A percentile compares a stretch with the other conserved stretches of the same genome.
Evolutionary conservation across 2,888 invertebrate species (phyloP).

Genomic region (Dryobota labecula): DNA sequence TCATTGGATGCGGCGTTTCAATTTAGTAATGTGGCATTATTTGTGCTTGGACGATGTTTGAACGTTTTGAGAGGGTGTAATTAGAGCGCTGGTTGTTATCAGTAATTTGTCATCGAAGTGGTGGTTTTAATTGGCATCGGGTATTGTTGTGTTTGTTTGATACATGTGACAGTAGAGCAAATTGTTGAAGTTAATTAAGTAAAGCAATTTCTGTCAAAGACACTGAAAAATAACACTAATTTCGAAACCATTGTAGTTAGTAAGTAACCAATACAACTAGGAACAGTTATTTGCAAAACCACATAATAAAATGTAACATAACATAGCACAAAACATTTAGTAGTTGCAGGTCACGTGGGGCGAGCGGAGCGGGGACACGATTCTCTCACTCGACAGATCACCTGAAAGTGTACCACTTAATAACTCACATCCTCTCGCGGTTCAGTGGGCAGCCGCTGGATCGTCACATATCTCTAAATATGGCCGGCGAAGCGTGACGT

Average conservation of each 20-base stretch:
- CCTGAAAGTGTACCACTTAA: constrained; percentile 90
- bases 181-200: neutral
- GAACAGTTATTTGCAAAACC: neutral
- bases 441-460: constrained; percentile 89
- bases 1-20: constrained; percentile 77
- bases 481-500: constrained; percentile 84
- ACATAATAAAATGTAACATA: constrained; percentile 5
- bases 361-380: constrained; percentile 75
- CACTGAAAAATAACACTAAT: neutral
- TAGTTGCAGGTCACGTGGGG: constrained; percentile 64
- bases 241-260: neutral
- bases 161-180: neutral
- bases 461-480: constrained; percentile 90
- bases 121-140: neutral
- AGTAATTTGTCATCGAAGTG: neutral
- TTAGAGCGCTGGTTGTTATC: constrained; percentile 1
- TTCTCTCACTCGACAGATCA: constrained; percentile 90
- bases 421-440: constrained; percentile 90
- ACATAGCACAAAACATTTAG: constrained; percentile 48
- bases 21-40: constrained; percentile 62
- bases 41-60: constrained; percentile 47
- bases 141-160: neutral
- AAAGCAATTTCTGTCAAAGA: too few relatives aligned
- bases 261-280: neutral
- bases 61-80: constrained; percentile 11